phyloP scores from a whole-genome alignment of 2,113 vertebrate genomes.

The Tachysurus fulvidraco region DNA sequence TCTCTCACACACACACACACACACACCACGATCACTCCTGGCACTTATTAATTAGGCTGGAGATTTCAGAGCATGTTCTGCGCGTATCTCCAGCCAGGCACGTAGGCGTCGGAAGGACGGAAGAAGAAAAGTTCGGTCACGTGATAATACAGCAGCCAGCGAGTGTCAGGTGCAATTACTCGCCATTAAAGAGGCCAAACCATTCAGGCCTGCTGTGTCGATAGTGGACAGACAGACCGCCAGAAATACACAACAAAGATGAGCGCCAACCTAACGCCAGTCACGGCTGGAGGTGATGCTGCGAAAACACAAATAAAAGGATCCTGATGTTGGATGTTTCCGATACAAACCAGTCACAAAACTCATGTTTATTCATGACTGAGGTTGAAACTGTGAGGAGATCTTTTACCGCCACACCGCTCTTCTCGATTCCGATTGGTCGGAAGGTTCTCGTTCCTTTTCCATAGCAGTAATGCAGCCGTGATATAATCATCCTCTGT shows the following conservation, averaged over 20 bases:
- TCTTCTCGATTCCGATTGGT: background rate
- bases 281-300: slow-evolving; percentile 29
- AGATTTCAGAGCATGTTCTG: slow-evolving; percentile 62
- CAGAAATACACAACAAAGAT: background rate
- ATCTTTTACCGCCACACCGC: background rate
- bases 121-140: slow-evolving; percentile 56
- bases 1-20: background rate
- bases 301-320: slow-evolving; percentile 48
- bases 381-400: background rate
- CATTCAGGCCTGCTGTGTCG: slow-evolving; percentile 48
- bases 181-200: slow-evolving; percentile 52
- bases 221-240: slow-evolving; percentile 29
- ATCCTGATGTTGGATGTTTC: background rate
- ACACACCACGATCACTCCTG: slow-evolving; percentile 52
- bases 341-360: slow-evolving; percentile 29
- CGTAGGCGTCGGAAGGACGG: slow-evolving; percentile 46
- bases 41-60: slow-evolving; percentile 63
- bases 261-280: slow-evolving; percentile 10
- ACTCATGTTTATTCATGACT: background rate
- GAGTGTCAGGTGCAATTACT: slow-evolving; percentile 64
- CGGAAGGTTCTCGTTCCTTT: background rate
- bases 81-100: slow-evolving; percentile 43
- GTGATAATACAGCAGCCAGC: slow-evolving; percentile 46
- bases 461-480: background rate
- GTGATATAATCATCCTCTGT: no score